A percentile compares a stretch with the other conserved stretches of the same genome.
These are phyloP conservation scores for Lasioglossum marginatum DNA, from an alignment of 2,888 invertebrate species.

Conservation along the genomic window DNA sequence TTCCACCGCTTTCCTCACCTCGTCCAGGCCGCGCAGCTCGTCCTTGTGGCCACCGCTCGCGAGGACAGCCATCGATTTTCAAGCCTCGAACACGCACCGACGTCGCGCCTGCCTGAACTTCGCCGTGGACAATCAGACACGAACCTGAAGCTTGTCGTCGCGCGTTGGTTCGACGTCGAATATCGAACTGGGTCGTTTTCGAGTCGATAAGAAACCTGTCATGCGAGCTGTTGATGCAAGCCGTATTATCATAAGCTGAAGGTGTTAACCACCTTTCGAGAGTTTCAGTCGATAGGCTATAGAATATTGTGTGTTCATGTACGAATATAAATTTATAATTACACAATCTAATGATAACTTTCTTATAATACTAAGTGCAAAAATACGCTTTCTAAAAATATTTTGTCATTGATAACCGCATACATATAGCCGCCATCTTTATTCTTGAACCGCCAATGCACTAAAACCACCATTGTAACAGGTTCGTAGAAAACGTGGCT, in stretches of 20 bases:
- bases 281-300: too few relatives aligned
- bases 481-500: not conserved
- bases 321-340: too few relatives aligned
- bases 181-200: not conserved
- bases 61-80: slow-evolving; percentile 52
- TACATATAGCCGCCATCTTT: not conserved
- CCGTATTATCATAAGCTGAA: too few relatives aligned
- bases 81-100: not conserved
- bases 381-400: not conserved
- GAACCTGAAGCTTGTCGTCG: not conserved
- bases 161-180: not conserved
- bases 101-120: slow-evolving; percentile 10
- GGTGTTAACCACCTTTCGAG: too few relatives aligned
- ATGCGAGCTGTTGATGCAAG: not conserved
- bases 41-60: slow-evolving; percentile 27
- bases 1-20: slow-evolving; percentile 65
- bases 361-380: not conserved
- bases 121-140: slow-evolving; percentile 3
- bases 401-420: not conserved
- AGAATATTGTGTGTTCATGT: too few relatives aligned
- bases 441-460: not conserved
- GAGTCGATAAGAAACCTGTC: not conserved
- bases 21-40: slow-evolving; percentile 58
- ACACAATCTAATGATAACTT: not conserved
- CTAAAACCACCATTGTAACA: not conserved